phyloP scores from a whole-genome alignment of 2,888 invertebrate genomes.

The Protophormia terraenovae region DNA sequence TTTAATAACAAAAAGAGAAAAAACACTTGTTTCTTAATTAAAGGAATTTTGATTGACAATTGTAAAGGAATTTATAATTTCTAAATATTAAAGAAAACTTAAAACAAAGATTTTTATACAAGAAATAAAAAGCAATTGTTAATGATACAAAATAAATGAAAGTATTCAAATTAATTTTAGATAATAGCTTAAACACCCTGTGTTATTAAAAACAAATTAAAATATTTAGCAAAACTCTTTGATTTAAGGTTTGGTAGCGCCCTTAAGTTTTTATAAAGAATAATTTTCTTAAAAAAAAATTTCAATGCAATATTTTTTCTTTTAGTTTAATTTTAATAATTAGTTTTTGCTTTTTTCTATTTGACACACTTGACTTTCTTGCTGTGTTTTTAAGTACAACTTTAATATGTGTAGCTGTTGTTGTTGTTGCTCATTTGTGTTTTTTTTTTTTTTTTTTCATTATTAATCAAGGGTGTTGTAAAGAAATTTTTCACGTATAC shows the following conservation, averaged over 20 bases:
- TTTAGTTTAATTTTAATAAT: background rate
- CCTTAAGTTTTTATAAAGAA: background rate
- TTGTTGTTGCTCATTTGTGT: slow-evolving; percentile 48
- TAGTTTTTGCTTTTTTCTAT: slow-evolving; percentile 17
- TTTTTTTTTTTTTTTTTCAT: slow-evolving; percentile 17
- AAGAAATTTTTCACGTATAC: slow-evolving; percentile 67
- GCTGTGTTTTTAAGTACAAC: slow-evolving; percentile 22
- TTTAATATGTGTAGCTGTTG: slow-evolving; percentile 30
- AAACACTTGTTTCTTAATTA: slow-evolving; percentile 34
- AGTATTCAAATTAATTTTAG: background rate
- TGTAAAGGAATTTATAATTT: slow-evolving; percentile 28
- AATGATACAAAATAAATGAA: background rate
- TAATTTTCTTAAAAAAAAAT: background rate
- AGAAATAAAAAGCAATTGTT: slow-evolving; percentile 10
- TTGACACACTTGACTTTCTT: slow-evolving; percentile 58
- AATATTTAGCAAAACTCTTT: too few relatives aligned
- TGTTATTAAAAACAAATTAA: slow-evolving; percentile 13
- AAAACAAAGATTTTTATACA: background rate
- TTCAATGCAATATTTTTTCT: background rate
- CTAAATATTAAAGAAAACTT: background rate
- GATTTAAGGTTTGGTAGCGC: too few relatives aligned
- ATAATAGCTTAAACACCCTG: slow-evolving; percentile 35
- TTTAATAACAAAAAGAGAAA: slow-evolving; percentile 1
- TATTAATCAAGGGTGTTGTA: slow-evolving; percentile 68
- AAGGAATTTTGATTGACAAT: slow-evolving; percentile 1